Base-by-base conservation (phyloP, 2,113 vertebrate genomes). In the Machaerirhynchus nigripectus region DNA sequence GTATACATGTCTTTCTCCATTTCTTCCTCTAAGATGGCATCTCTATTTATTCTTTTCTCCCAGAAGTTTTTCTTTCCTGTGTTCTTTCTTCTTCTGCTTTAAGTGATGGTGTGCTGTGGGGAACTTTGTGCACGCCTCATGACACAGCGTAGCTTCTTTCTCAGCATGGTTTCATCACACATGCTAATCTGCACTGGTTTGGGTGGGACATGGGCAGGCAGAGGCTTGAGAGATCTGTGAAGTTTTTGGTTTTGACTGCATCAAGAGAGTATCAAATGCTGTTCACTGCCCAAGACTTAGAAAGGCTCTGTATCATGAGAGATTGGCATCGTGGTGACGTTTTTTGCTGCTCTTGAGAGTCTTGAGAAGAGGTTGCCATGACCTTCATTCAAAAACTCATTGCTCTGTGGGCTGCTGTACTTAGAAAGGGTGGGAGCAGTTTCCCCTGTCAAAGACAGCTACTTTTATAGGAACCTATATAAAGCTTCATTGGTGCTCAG, bases 261-360 rank as follows among this genome's bases (percentile, higher is more conserved):
- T 37, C 11, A 59, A 33, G 35, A 75, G 6, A 42, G 10, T 44
- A 47, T n/a, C 23, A 68, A 56, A 23, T 37, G 22, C 35, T 75
- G 2, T 56, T 85, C 18, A 14, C 15, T 47, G 12, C 24, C 5
- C 16, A 37, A 53, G n/a, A 46, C 0, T 0, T 49, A 31, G 16
- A 55, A 61, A 11, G 23, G 3, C 15, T 78, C 20, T 63, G 15
- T 6, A 71, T 90, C 44, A 6, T 30, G 55, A 68, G 18, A 27
- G 26, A 53, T 10, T 2, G 15, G 6, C 20, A 26, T 53, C 15
- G 6, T 53, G 11, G 22, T 61, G 46, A 56, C 0, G 0, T 27
- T 82, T 87, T 88, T 65, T 83, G 18, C 27, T 88, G 59, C 46
- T 74, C 13, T 30, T 85, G 26, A 56, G 35, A 83, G 46, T 30